Conservation (phyloP, 2,888 invertebrate species). For the Cybosia mesomella region DNA sequence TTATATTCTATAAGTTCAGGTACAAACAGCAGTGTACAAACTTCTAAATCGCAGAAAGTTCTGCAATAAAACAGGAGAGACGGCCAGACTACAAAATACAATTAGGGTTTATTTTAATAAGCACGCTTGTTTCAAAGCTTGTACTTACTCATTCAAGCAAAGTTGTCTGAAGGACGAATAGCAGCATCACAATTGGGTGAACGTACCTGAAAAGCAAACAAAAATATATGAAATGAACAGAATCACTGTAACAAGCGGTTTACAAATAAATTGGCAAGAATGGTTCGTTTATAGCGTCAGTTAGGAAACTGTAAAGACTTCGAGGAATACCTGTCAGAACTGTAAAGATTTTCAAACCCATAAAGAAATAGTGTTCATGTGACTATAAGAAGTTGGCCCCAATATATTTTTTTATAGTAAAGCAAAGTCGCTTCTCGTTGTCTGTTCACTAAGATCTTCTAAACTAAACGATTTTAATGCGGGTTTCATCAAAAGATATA, state of each 20-base stretch:
- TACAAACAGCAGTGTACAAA: too few relatives aligned
- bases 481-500: too few relatives aligned
- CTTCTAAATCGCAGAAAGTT: constrained; percentile 44
- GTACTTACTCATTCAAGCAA: constrained; percentile 46
- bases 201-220: constrained; percentile 48
- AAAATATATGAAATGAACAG: neutral
- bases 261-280: neutral
- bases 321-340: neutral
- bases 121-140: constrained; percentile 26
- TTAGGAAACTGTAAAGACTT: neutral
- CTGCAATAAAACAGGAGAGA: constrained; percentile 38
- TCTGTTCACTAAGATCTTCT: too few relatives aligned
- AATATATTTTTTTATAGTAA: too few relatives aligned
- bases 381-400: too few relatives aligned
- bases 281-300: too few relatives aligned
- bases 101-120: constrained; percentile 21
- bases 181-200: neutral
- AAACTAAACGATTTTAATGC: too few relatives aligned
- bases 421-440: too few relatives aligned
- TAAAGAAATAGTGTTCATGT: neutral
- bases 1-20: constrained; percentile 41
- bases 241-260: neutral
- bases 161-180: constrained; percentile 25
- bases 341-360: neutral
- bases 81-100: constrained; percentile 30